These are phyloP conservation scores for Holothuria glaberrima DNA, from an alignment of 35 echinoderm and acorn worm genomes.

Conservation along the genomic window DNA sequence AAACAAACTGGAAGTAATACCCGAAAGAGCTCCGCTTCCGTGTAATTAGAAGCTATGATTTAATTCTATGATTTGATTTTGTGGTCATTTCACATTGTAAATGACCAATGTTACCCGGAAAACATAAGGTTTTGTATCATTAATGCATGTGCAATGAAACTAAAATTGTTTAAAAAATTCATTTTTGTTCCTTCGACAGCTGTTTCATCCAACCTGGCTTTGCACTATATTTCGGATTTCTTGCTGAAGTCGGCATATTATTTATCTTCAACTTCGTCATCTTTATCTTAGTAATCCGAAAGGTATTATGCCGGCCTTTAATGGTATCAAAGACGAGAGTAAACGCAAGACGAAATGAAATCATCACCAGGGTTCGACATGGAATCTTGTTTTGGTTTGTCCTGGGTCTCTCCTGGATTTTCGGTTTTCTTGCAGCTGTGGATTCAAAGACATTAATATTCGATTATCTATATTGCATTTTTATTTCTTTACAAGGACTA, in stretches of 20 bases:
- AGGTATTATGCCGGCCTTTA: conserved; percentile 16
- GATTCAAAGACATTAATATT: background rate
- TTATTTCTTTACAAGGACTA: background rate
- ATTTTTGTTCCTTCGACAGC: too few relatives aligned
- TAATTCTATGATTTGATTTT: too few relatives aligned
- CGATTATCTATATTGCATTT: conserved; percentile 31
- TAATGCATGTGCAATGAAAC: too few relatives aligned
- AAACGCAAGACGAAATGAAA: background rate
- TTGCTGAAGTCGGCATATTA: background rate
- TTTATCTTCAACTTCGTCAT: background rate
- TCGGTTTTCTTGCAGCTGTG: background rate
- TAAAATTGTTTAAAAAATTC: too few relatives aligned
- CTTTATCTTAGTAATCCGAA: background rate
- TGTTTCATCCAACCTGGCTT: background rate
- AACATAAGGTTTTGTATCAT: too few relatives aligned
- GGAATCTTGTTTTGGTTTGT: conserved; percentile 38
- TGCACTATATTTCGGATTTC: background rate
- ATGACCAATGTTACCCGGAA: too few relatives aligned
- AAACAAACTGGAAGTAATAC: too few relatives aligned
- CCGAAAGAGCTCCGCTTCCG: too few relatives aligned
- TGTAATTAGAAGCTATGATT: too few relatives aligned
- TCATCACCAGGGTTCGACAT: conserved; percentile 11
- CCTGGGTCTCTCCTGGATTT: too few relatives aligned
- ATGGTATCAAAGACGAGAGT: background rate
- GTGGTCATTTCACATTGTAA: too few relatives aligned